Percentiles rank a stretch among this genome's conserved stretches.
Conservation (phyloP, 1,140 invertebrate genomes). For the Solen grandis region DNA sequence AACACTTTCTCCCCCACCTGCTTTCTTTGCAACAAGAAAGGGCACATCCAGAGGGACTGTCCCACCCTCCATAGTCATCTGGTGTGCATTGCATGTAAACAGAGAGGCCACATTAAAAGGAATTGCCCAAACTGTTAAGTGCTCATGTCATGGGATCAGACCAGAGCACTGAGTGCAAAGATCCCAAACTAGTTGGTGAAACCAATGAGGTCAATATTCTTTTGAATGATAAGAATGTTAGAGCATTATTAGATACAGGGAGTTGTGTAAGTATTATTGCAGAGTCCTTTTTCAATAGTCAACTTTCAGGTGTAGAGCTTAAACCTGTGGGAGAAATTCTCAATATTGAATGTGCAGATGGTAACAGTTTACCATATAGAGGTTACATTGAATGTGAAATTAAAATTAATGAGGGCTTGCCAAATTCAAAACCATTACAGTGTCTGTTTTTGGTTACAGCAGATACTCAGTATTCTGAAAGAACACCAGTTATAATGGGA, state of each 20-base stretch:
- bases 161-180: not conserved
- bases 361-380: conserved; percentile 12
- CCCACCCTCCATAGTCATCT: not conserved
- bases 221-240: not conserved
- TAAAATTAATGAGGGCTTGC: not conserved
- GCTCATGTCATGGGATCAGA: not conserved
- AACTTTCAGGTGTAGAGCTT: conserved; percentile 3
- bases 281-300: conserved; percentile 17
- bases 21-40: not conserved
- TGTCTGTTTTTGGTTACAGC: conserved; percentile 21
- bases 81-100: not conserved
- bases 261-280: conserved; percentile 29
- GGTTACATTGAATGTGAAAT: conserved; percentile 24
- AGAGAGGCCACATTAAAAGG: conserved; percentile 1
- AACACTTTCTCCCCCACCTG: not conserved
- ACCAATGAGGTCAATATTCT: conserved; percentile 20
- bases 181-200: conserved; percentile 1
- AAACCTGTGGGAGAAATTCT: conserved; percentile 6
- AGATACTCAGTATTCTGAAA: not conserved
- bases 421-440: not conserved
- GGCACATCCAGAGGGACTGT: not conserved
- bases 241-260: conserved; percentile 24
- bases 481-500: not conserved
- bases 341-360: conserved; percentile 45
- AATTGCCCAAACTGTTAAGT: conserved; percentile 18